phyloP scores from a whole-genome alignment of 2,797 vertebrate species.

The Helarctos malayanus region DNA sequence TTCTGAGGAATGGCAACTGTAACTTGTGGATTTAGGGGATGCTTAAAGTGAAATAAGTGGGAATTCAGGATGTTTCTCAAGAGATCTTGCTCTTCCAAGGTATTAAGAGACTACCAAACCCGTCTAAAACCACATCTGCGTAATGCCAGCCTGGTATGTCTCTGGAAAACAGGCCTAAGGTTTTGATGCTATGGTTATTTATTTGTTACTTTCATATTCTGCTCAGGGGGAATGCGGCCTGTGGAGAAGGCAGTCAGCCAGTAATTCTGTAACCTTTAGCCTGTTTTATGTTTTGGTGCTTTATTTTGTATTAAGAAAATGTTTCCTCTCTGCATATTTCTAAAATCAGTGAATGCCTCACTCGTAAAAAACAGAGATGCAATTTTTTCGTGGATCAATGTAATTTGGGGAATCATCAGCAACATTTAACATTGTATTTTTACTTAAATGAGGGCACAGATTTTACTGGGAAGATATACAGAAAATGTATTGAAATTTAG shows the following conservation, averaged over 20 bases:
- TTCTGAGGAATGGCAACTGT: neutral
- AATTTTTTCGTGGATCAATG: neutral
- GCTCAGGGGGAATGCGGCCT: neutral
- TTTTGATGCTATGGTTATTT: neutral
- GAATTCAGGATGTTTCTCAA: neutral
- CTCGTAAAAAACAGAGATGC: neutral
- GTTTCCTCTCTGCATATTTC: neutral
- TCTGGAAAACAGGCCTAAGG: neutral
- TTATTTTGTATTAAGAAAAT: conserved; percentile 34
- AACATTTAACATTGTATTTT: neutral
- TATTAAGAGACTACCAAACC: neutral
- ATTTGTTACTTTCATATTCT: conserved; percentile 23
- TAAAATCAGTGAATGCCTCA: neutral
- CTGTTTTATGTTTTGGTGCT: neutral
- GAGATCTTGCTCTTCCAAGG: neutral
- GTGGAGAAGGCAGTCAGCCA: neutral
- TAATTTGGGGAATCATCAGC: neutral
- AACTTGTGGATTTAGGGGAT: neutral
- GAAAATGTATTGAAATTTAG: conserved; percentile 19
- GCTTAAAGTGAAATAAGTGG: neutral
- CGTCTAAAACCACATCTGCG: neutral
- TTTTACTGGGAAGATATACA: neutral
- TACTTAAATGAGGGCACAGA: neutral
- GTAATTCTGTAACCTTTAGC: neutral
- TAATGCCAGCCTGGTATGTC: neutral